phyloP scores from a whole-genome alignment of 2,797 vertebrate species.

The Linurgus olivaceus region DNA sequence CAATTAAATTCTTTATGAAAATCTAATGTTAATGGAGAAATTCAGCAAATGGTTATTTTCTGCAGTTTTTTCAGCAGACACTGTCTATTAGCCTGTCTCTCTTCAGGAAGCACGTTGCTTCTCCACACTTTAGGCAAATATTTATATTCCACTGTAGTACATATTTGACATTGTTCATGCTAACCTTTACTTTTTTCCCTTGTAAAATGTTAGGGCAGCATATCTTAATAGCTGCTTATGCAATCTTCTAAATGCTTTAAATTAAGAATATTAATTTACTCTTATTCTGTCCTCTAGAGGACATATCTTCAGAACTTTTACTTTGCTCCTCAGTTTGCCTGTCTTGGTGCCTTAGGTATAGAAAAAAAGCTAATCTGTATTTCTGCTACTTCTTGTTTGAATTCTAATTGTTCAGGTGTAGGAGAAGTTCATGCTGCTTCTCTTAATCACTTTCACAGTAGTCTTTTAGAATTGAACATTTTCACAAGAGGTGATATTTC shows the following conservation, averaged over 20 bases:
- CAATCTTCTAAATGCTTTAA: background rate
- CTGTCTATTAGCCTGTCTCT: background rate
- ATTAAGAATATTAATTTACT: background rate
- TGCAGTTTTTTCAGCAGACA: background rate
- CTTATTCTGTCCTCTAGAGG: background rate
- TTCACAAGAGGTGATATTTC: background rate
- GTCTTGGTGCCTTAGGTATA: background rate
- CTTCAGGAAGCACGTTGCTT: background rate
- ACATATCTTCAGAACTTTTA: background rate
- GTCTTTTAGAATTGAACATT: background rate
- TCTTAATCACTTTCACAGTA: background rate
- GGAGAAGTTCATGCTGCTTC: background rate
- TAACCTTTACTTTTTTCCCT: background rate
- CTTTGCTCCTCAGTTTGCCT: background rate
- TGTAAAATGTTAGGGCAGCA: background rate
- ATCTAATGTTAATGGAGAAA: background rate
- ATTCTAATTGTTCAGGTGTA: background rate
- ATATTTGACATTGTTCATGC: background rate
- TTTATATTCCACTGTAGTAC: background rate
- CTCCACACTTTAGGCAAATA: constrained; percentile 10
- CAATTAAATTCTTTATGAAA: background rate
- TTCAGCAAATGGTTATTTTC: background rate
- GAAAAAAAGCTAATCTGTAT: background rate
- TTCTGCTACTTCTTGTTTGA: background rate
- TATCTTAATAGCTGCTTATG: background rate